phyloP scores from a whole-genome alignment of 1,140 invertebrate species.

The Samia ricini region DNA sequence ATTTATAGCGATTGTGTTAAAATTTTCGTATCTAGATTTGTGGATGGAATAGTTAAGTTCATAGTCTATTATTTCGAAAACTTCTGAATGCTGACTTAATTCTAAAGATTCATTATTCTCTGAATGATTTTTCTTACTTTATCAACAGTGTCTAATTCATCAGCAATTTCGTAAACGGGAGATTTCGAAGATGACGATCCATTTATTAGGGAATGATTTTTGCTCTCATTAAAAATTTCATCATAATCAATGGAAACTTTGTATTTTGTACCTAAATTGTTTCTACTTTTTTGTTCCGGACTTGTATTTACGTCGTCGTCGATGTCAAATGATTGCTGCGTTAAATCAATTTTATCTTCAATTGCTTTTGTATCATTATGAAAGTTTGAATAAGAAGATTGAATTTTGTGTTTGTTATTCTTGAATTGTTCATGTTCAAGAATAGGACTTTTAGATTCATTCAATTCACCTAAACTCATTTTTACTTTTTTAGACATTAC shows the following conservation, averaged over 20 bases:
- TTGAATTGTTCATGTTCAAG: not conserved
- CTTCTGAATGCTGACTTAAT: slow-evolving; percentile 38
- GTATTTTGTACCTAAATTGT: slow-evolving; percentile 39
- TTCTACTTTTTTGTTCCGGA: not conserved
- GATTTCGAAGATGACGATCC: not conserved
- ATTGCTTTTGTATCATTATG: slow-evolving; percentile 2
- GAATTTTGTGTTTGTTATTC: not conserved
- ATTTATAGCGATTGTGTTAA: slow-evolving; percentile 23
- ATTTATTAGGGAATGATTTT: not conserved
- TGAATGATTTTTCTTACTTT: not conserved
- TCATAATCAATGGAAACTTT: slow-evolving; percentile 64
- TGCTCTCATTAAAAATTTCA: slow-evolving; percentile 25
- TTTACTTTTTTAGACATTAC: not conserved
- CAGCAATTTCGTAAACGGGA: slow-evolving; percentile 10
- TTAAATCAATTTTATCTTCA: slow-evolving; percentile 43
- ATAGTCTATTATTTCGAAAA: slow-evolving; percentile 57
- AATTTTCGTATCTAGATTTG: slow-evolving; percentile 36
- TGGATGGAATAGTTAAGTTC: slow-evolving; percentile 63
- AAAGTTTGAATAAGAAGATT: not conserved
- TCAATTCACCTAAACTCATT: not conserved
- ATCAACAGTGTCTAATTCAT: slow-evolving; percentile 12
- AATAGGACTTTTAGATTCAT: not conserved
- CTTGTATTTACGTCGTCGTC: not conserved
- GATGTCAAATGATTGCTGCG: slow-evolving; percentile 34
- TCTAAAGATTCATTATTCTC: slow-evolving; percentile 15